Conservation (phyloP, 2,797 vertebrate species). For the Sebastes variabilis region DNA sequence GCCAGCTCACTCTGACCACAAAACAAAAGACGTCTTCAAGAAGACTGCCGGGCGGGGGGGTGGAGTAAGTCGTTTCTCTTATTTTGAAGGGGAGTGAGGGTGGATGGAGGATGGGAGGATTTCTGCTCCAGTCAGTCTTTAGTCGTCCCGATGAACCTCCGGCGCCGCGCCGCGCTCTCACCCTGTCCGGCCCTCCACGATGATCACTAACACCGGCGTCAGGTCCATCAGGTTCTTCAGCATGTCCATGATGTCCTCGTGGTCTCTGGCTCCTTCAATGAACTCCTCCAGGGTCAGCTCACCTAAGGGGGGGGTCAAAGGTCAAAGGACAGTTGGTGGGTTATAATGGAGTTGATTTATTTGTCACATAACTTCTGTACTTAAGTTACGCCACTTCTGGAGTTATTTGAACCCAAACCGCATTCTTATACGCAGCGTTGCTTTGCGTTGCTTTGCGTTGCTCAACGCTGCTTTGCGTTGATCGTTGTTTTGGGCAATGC, state of each 20-base stretch:
- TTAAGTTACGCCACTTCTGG: too few relatives aligned
- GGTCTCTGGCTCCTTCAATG: slow-evolving; percentile 79
- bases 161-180: background rate
- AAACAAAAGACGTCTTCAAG: background rate
- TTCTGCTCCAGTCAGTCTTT: slow-evolving; percentile 14
- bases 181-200: slow-evolving; percentile 63
- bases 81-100: background rate
- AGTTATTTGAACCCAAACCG: too few relatives aligned
- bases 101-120: background rate
- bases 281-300: slow-evolving; percentile 85
- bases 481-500: too few relatives aligned
- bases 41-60: background rate
- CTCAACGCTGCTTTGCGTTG: too few relatives aligned
- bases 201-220: slow-evolving; percentile 79
- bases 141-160: background rate
- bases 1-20: background rate
- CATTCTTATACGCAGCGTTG: fast-evolving
- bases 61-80: background rate
- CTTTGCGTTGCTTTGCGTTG: too few relatives aligned
- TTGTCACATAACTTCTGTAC: too few relatives aligned
- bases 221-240: slow-evolving; percentile 82
- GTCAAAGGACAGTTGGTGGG: background rate
- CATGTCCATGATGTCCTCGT: slow-evolving; percentile 82
- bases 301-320: slow-evolving; percentile 60
- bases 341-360: background rate